A percentile compares a stretch with the other conserved stretches of the same genome.
These are phyloP conservation scores for Lepisosteus oculatus DNA, from an alignment of 2,113 vertebrate species.

Conservation along the genomic window DNA sequence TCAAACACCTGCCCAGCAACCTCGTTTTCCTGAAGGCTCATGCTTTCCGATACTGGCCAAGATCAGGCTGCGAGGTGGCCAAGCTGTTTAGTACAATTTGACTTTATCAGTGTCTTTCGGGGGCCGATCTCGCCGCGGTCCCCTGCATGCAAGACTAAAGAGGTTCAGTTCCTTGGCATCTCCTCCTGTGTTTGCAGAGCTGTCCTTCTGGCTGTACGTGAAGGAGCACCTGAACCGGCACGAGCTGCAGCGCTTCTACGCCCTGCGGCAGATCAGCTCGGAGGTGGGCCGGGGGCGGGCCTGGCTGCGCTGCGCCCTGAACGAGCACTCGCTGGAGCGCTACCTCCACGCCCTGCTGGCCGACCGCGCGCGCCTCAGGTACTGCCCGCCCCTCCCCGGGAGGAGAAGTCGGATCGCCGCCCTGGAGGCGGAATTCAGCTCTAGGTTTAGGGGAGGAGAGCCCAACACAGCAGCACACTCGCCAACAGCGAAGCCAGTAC, in stretches of 20 bases:
- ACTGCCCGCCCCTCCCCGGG: slow-evolving; percentile 9
- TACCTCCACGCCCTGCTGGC: slow-evolving; percentile 88
- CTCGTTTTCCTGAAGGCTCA: too few species aligned
- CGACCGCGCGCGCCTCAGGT: slow-evolving; percentile 84
- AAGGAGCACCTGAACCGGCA: slow-evolving; percentile 93
- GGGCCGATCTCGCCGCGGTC: too few species aligned
- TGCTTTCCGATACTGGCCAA: too few species aligned
- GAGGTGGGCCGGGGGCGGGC: slow-evolving; percentile 88
- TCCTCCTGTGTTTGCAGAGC: slow-evolving; percentile 58
- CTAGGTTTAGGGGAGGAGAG: too few species aligned
- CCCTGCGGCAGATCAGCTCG: slow-evolving; percentile 77
- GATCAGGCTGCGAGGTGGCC: too few species aligned
- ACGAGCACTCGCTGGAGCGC: slow-evolving; percentile 93
- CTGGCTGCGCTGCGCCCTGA: slow-evolving; percentile 93
- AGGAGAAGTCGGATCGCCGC: too few species aligned
- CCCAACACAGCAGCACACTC: too few species aligned
- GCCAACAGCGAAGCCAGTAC: too few species aligned
- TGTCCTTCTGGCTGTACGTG: slow-evolving; percentile 93
- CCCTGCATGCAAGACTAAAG: background rate
- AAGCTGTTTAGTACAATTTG: too few species aligned
- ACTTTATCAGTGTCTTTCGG: too few species aligned
- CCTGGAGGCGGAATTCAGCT: too few species aligned
- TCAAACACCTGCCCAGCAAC: too few species aligned
- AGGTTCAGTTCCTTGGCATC: background rate
- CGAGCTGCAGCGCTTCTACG: slow-evolving; percentile 89